Base-by-base conservation (phyloP, 2,113 vertebrate species). In the Pollachius pollachius region DNA sequence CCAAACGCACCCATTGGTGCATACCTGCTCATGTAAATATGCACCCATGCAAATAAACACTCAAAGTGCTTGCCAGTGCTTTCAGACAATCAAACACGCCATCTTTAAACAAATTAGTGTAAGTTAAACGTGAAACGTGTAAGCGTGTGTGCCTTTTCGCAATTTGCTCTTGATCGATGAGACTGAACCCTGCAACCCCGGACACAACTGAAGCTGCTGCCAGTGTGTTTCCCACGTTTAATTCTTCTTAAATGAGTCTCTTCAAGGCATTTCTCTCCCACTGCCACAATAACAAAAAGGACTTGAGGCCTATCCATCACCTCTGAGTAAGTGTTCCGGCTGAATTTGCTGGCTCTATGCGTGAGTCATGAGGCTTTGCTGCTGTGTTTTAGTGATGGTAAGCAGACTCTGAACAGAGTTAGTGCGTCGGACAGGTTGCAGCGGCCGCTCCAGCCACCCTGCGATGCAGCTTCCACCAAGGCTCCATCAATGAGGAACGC, bases 261-360 rank as follows among this genome's bases (percentile, higher is more conserved):
- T 69, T 41, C 13, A 15, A 23, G 58, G 23, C 18, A 27, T 7
- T 17, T 17, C 12, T 6, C 66, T 76, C 30, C 71, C 72, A 67
- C 69, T 73, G 70, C 76, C 65, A 83, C 73, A 72, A 62, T 30
- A 65, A 73, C 56, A 56, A 70, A 58, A 64, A 78, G 63, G 61
- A 79, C 34, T 68, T 69, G 34, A 54, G 57, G 48, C 52, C 71
- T 74, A 41, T 56, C 69, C 65, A 21, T 52, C 41, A 48, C 41
- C 13, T 61, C 63, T 61, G 71, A 34, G 81, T 74, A 56, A 62
- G 56, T 54, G 79, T 68, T 81, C 77, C 59, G 12, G 77, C 70
- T 61, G 64, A 37, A 23, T 30, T 34, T 37, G 67, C 71, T 72
- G 56, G 63, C 67, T 73, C 79, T 70, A 74, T 69, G 21, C 54